phyloP scores from a whole-genome alignment of 2,888 invertebrate genomes.

The Xylota segnis region DNA sequence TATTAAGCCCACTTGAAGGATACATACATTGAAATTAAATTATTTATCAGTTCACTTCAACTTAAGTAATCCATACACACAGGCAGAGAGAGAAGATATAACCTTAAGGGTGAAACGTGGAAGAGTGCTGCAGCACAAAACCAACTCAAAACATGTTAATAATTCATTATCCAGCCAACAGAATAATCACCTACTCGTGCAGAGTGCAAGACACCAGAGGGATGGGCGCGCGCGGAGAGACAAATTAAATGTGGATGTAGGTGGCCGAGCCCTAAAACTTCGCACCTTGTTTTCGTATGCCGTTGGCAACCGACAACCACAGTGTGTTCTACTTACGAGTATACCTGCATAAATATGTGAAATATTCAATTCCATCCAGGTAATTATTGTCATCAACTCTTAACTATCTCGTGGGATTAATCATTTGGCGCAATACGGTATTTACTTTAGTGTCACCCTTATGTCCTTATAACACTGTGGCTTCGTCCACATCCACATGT shows the following conservation, averaged over 20 bases:
- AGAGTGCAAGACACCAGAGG: slow-evolving; percentile 26
- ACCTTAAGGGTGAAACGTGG: neutral
- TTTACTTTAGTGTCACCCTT: slow-evolving; percentile 63
- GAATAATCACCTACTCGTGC: slow-evolving; percentile 44
- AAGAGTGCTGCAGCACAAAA: slow-evolving; percentile 43
- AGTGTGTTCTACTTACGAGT: slow-evolving; percentile 1
- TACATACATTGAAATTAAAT: slow-evolving; percentile 55
- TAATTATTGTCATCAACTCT: slow-evolving; percentile 76
- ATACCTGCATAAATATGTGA: slow-evolving; percentile 36
- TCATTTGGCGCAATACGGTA: slow-evolving; percentile 72
- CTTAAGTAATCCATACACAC: slow-evolving; percentile 13
- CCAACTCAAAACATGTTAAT: slow-evolving; percentile 48
- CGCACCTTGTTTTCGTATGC: slow-evolving; percentile 2
- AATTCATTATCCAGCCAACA: slow-evolving; percentile 57
- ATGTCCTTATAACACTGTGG: slow-evolving; percentile 16
- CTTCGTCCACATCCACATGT: slow-evolving; percentile 24
- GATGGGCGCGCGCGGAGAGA: neutral
- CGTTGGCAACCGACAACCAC: neutral
- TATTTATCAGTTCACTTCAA: slow-evolving; percentile 36
- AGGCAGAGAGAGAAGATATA: neutral
- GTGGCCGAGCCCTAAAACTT: slow-evolving; percentile 32
- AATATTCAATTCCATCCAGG: slow-evolving; percentile 64
- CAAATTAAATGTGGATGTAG: slow-evolving; percentile 13
- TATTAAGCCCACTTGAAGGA: slow-evolving; percentile 15
- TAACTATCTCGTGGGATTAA: slow-evolving; percentile 75